These are phyloP conservation scores for Bellardia pandia DNA, from an alignment of 2,888 invertebrate species.

Conservation along the genomic window DNA sequence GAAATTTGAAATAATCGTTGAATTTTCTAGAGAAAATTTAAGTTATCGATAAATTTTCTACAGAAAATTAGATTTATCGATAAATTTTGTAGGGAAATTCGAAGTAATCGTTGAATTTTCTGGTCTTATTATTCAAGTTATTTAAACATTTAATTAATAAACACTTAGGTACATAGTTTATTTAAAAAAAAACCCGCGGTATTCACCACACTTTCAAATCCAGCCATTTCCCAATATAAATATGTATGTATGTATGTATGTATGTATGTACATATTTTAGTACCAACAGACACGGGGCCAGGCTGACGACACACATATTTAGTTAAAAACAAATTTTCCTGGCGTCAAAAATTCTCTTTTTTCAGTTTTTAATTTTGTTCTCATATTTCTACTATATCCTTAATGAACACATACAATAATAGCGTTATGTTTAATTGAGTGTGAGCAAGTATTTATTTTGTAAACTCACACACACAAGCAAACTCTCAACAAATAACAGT, in stretches of 20 bases:
- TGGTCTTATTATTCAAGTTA: too few relatives aligned
- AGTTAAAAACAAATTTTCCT: slow-evolving; percentile 47
- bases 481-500: slow-evolving; percentile 7
- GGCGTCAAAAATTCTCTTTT: slow-evolving; percentile 41
- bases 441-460: neutral
- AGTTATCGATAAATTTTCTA: too few relatives aligned
- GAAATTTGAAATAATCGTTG: too few relatives aligned
- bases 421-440: neutral
- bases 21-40: too few relatives aligned
- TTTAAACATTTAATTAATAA: too few relatives aligned
- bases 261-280: neutral
- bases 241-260: neutral
- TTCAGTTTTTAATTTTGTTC: neutral
- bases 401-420: slow-evolving; percentile 2
- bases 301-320: slow-evolving; percentile 64
- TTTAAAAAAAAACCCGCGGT: neutral
- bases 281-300: slow-evolving; percentile 38
- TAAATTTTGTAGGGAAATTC: too few relatives aligned
- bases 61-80: too few relatives aligned
- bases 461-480: neutral
- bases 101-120: too few relatives aligned
- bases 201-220: neutral
- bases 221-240: slow-evolving; percentile 17
- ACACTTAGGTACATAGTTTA: too few relatives aligned
- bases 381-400: slow-evolving; percentile 15